Percentiles rank a stretch among this genome's conserved stretches.
These are phyloP conservation scores for Luscinia luscinia DNA, from an alignment of 2,797 vertebrate genomes.

Conservation along the genomic window DNA sequence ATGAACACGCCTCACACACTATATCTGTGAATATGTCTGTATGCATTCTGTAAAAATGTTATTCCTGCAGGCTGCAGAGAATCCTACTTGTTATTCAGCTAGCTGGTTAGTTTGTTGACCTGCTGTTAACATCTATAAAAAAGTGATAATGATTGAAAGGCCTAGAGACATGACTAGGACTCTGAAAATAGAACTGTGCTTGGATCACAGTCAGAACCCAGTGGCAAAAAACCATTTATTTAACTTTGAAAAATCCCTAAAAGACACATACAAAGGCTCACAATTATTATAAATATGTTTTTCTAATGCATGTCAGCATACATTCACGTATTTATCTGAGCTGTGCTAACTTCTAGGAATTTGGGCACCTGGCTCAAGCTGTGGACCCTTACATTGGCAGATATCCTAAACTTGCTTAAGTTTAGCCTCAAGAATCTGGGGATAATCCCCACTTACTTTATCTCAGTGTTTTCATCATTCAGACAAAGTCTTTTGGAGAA, in stretches of 20 bases:
- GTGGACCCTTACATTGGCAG: background rate
- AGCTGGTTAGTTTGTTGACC: background rate
- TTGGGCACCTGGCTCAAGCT: background rate
- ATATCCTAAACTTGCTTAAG: background rate
- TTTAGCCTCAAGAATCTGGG: background rate
- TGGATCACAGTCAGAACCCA: background rate
- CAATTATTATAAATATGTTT: background rate
- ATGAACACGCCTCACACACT: background rate
- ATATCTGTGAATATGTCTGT: background rate
- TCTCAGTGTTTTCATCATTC: background rate
- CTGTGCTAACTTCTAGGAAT: background rate
- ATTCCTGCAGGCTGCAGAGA: background rate
- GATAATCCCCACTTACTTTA: background rate
- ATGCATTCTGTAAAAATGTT: background rate
- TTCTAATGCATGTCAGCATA: background rate
- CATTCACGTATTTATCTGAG: background rate
- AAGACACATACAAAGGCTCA: background rate
- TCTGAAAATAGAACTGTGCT: background rate
- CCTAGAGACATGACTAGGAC: background rate
- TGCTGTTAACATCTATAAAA: constrained; percentile 43
- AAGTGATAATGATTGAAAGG: constrained; percentile 27
- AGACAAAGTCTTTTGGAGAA: background rate
- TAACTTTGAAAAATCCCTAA: background rate
- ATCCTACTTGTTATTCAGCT: constrained; percentile 14
- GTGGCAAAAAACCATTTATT: background rate